These are phyloP conservation scores for Rostratula benghalensis DNA, from an alignment of 2,113 vertebrate genomes.

Conservation along the genomic window DNA sequence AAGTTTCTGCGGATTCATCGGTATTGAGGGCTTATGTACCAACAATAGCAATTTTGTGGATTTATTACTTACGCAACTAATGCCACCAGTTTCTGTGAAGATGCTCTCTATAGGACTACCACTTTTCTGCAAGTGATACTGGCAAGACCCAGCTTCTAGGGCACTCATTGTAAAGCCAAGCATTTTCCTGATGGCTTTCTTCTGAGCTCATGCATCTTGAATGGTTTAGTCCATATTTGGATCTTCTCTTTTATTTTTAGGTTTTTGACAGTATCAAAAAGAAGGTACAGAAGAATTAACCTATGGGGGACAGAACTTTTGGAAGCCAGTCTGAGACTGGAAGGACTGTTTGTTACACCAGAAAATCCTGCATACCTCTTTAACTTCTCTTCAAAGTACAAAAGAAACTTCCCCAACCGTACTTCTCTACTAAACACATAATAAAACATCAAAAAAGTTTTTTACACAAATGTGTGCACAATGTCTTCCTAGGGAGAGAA, in stretches of 20 bases:
- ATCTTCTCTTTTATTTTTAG: not conserved
- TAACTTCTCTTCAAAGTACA: not conserved
- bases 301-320: not conserved
- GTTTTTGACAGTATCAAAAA: not conserved
- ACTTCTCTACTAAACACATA: conserved; percentile 11
- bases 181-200: not conserved
- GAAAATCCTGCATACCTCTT: not conserved
- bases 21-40: not conserved
- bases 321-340: not conserved
- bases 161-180: not conserved
- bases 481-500: not conserved
- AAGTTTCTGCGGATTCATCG: not conserved
- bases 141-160: not conserved
- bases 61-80: not conserved
- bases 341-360: not conserved
- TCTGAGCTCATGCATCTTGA: not conserved
- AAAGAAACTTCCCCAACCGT: not conserved
- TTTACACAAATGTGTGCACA: not conserved
- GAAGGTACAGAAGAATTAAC: not conserved
- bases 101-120: not conserved
- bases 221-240: not conserved
- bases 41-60: not conserved
- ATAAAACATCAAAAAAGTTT: conserved; percentile 5
- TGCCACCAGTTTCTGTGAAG: not conserved
- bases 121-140: not conserved